Evolutionary conservation across 2,113 vertebrate genomes (phyloP).

Genomic region (Castor canadensis): DNA sequence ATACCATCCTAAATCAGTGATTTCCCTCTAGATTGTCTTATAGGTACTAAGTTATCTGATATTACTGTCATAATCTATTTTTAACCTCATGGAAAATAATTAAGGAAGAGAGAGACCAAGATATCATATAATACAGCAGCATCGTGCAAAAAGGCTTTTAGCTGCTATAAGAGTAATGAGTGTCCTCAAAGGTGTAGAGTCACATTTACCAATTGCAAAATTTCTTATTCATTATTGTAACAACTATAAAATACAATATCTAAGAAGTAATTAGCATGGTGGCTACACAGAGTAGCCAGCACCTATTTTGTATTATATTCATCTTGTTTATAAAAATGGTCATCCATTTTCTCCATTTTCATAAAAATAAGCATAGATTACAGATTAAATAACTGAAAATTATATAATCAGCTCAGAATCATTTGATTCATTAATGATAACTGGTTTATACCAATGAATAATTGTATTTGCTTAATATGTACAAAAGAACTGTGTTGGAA

Average conservation of each 20-base stretch:
- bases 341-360: conserved; percentile 20
- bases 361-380: not conserved
- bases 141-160: not conserved
- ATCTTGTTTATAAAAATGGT: not conserved
- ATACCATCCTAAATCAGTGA: not conserved
- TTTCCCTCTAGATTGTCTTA: not conserved
- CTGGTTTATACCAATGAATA: conserved; percentile 18
- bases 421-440: not conserved
- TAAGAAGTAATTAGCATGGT: not conserved
- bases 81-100: not conserved
- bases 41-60: not conserved
- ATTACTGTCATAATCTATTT: not conserved
- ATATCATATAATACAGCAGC: not conserved
- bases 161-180: not conserved
- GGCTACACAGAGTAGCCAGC: not conserved
- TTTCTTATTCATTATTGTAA: not conserved
- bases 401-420: not conserved
- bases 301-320: not conserved
- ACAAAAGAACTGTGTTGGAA: not conserved
- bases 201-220: not conserved
- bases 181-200: not conserved
- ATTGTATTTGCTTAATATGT: not conserved
- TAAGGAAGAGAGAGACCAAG: conserved; percentile 13
- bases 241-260: not conserved
- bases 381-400: not conserved